Conservation (phyloP, 2,888 invertebrate species). For the Conomelus anceps region DNA sequence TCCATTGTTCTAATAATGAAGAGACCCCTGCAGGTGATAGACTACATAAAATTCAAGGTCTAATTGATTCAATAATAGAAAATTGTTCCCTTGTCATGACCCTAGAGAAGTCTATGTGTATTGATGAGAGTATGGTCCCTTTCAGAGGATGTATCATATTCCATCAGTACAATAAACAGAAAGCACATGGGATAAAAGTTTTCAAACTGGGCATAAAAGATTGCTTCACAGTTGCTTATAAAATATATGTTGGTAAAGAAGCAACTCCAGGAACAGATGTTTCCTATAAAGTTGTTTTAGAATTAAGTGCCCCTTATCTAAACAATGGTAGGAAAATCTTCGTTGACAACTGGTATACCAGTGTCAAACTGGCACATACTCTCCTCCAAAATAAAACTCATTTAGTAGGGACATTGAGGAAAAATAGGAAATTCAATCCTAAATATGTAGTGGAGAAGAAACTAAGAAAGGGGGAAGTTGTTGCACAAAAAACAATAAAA, state of each 20-base stretch:
- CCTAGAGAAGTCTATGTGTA: slow-evolving; percentile 38
- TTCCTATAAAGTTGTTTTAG: neutral
- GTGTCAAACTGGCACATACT: slow-evolving; percentile 24
- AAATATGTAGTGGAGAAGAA: slow-evolving; percentile 27
- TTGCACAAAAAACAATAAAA: slow-evolving; percentile 22
- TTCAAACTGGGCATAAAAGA: slow-evolving; percentile 35
- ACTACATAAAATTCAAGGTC: slow-evolving; percentile 4
- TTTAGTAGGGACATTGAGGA: slow-evolving; percentile 27
- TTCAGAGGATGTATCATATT: slow-evolving; percentile 36
- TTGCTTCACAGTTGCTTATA: slow-evolving; percentile 37
- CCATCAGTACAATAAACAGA: slow-evolving; percentile 35
- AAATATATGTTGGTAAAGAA: slow-evolving; percentile 36
- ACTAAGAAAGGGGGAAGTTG: slow-evolving; percentile 26
- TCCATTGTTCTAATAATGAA: slow-evolving; percentile 9
- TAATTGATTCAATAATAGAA: neutral
- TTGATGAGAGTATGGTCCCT: slow-evolving; percentile 36
- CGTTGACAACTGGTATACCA: slow-evolving; percentile 29
- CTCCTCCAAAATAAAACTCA: slow-evolving; percentile 27
- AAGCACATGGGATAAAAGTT: slow-evolving; percentile 38
- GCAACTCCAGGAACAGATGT: slow-evolving; percentile 3
- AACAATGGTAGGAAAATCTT: slow-evolving; percentile 14
- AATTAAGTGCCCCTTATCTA: slow-evolving; percentile 10
- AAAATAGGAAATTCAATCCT: slow-evolving; percentile 27
- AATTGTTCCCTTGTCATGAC: neutral
- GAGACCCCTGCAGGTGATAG: neutral